phyloP scores from a whole-genome alignment of 2,113 vertebrate species.

The Xyliphius kryptos region DNA sequence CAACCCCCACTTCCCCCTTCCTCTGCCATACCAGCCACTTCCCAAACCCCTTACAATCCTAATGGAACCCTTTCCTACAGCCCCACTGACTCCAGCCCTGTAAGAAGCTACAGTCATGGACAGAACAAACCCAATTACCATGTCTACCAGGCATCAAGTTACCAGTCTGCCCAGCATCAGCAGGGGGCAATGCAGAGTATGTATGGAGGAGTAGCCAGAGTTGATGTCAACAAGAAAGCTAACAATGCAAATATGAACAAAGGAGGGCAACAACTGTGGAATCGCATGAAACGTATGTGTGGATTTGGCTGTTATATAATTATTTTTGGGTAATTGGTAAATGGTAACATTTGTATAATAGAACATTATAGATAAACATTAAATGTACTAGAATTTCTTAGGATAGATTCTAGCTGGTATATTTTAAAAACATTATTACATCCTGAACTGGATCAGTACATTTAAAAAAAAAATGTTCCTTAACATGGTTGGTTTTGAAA shows the following conservation, averaged over 20 bases:
- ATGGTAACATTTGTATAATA: too few relatives aligned
- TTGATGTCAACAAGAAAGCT: conserved; percentile 57
- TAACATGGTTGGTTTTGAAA: too few relatives aligned
- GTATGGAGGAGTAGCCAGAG: conserved; percentile 54
- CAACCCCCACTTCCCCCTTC: conserved; percentile 61
- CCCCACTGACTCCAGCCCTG: conserved; percentile 54
- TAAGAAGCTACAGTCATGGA: conserved; percentile 58
- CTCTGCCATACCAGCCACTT: conserved; percentile 53
- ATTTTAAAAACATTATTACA: too few relatives aligned
- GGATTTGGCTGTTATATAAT: not conserved
- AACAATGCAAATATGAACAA: conserved; percentile 60
- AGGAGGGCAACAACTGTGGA: conserved; percentile 77
- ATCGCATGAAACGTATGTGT: conserved; percentile 71
- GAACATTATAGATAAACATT: too few relatives aligned
- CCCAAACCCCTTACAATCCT: conserved; percentile 57
- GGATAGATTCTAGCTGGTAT: too few relatives aligned
- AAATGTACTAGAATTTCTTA: too few relatives aligned
- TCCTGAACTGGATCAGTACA: too few relatives aligned
- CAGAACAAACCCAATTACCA: conserved; percentile 59
- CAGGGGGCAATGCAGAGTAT: conserved; percentile 44
- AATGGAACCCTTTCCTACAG: conserved; percentile 55
- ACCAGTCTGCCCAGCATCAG: conserved; percentile 34
- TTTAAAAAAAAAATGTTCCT: too few relatives aligned
- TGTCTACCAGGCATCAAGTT: conserved; percentile 47
- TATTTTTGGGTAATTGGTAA: too few relatives aligned